Percentiles rank a stretch among this genome's conserved stretches.
Evolutionary conservation across 2,888 invertebrate species (phyloP).

Genomic region (Cephus sareptanus): DNA sequence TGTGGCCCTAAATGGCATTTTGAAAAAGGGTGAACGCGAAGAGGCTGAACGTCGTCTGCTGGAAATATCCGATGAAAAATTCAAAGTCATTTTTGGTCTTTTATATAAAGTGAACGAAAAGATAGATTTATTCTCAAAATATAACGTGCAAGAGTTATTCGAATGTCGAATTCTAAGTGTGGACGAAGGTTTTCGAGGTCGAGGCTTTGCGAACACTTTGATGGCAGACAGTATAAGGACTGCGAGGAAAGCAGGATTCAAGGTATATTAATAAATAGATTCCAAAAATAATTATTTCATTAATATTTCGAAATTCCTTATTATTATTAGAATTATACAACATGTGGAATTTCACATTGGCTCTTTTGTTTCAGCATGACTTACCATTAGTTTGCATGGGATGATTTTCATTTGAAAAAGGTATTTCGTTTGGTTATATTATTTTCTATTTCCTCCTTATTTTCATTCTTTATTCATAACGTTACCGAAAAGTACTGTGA

Average conservation of each 20-base stretch:
- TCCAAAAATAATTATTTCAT: not conserved
- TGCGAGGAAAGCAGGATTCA: slow-evolving; percentile 76
- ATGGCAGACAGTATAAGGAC: slow-evolving; percentile 75
- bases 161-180: slow-evolving; percentile 86
- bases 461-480: not conserved
- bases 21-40: slow-evolving; percentile 78
- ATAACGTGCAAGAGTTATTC: slow-evolving; percentile 77
- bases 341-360: slow-evolving; percentile 17
- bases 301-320: not conserved
- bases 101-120: slow-evolving; percentile 78
- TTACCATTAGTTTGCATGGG: slow-evolving; percentile 54
- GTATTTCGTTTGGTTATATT: slow-evolving; percentile 27
- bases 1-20: slow-evolving; percentile 82
- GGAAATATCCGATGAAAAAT: slow-evolving; percentile 76
- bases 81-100: slow-evolving; percentile 82
- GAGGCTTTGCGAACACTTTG: slow-evolving; percentile 79
- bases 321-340: not conserved
- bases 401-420: slow-evolving; percentile 45
- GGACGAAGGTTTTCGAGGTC: slow-evolving; percentile 76
- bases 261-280: slow-evolving; percentile 66
- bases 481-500: not conserved
- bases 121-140: slow-evolving; percentile 76
- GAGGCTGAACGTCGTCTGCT: slow-evolving; percentile 76
- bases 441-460: not conserved
- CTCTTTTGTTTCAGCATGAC: slow-evolving; percentile 57